Conservation (phyloP, 2,888 invertebrate genomes). For the Amblyjoppa fuscipennis region DNA sequence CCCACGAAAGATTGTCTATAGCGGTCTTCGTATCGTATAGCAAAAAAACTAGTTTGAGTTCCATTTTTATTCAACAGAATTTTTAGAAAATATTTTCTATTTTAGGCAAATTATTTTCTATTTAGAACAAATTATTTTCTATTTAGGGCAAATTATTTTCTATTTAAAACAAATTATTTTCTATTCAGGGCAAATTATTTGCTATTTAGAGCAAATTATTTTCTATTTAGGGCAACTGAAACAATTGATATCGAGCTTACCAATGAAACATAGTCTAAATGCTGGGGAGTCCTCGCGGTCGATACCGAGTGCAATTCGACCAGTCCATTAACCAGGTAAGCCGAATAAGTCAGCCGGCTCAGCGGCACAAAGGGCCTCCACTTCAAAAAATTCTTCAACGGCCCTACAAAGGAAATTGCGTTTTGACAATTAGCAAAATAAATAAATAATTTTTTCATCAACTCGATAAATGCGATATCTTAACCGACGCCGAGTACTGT, state of each 20-base stretch:
- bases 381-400: slow-evolving; percentile 87
- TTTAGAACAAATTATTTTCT: not conserved
- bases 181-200: not conserved
- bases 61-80: too few species aligned
- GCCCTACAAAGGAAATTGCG: slow-evolving; percentile 84
- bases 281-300: slow-evolving; percentile 87
- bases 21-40: too few species aligned
- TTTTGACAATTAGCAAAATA: not conserved
- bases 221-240: not conserved
- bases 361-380: slow-evolving; percentile 89
- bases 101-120: not conserved
- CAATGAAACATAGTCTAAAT: slow-evolving; percentile 88
- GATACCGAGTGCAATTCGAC: slow-evolving; percentile 89
- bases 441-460: not conserved
- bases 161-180: not conserved
- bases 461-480: too few species aligned
- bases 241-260: slow-evolving; percentile 84
- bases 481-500: too few species aligned
- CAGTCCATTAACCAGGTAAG: slow-evolving; percentile 90
- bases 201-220: not conserved
- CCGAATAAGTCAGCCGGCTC: slow-evolving; percentile 90
- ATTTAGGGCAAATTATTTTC: not conserved
- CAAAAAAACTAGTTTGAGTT: too few species aligned
- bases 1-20: too few species aligned
- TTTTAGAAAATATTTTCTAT: too few species aligned